A percentile compares a stretch with the other conserved stretches of the same genome.
Conservation (phyloP, 2,888 invertebrate genomes). For the Pollenia griseotomentosa region DNA sequence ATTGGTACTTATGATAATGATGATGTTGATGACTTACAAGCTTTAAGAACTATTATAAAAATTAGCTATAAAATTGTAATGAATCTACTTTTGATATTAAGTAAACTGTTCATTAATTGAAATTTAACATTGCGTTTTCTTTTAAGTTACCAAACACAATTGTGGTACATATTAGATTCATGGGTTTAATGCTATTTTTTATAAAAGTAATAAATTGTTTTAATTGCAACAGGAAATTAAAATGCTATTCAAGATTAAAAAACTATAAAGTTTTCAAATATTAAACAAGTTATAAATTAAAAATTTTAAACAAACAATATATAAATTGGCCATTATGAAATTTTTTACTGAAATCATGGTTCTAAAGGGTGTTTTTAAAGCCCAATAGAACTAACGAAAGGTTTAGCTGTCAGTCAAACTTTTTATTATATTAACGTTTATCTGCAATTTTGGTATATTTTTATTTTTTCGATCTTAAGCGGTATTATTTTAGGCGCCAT, state of each 20-base stretch:
- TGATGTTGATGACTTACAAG: slow-evolving; percentile 50
- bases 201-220: neutral
- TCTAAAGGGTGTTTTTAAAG: too few relatives aligned
- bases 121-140: slow-evolving; percentile 7
- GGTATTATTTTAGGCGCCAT: too few relatives aligned
- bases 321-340: too few relatives aligned
- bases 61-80: slow-evolving; percentile 64
- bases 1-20: neutral
- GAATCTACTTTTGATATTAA: slow-evolving; percentile 52
- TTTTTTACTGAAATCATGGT: too few relatives aligned
- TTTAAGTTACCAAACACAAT: neutral
- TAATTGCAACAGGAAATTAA: slow-evolving; percentile 2
- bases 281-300: too few relatives aligned
- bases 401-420: too few relatives aligned
- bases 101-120: slow-evolving; percentile 53
- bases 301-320: too few relatives aligned
- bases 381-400: too few relatives aligned
- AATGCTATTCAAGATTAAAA: neutral
- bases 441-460: too few relatives aligned
- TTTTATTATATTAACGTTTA: too few relatives aligned
- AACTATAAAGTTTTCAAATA: too few relatives aligned
- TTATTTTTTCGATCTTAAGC: too few relatives aligned
- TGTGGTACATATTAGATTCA: slow-evolving; percentile 3
- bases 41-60: slow-evolving; percentile 70
- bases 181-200: slow-evolving; percentile 16